A percentile compares a stretch with the other conserved stretches of the same genome.
phyloP scores from a whole-genome alignment of 2,888 invertebrate species.

The Ypsolopha sequella region DNA sequence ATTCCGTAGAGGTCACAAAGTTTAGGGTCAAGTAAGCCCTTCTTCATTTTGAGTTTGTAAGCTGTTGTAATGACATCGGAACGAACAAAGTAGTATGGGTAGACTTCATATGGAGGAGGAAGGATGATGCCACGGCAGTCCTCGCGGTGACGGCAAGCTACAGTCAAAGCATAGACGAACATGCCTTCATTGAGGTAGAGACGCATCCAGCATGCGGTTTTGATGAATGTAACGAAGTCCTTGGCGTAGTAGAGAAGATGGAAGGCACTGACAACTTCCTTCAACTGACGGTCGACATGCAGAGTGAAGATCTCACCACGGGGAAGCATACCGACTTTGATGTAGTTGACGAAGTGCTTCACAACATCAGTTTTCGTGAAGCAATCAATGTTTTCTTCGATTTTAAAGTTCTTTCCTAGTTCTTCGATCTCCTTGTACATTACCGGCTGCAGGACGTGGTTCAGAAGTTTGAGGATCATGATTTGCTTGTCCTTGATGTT shows the following conservation, averaged over 20 bases:
- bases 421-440: conserved; percentile 59
- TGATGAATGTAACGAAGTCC: conserved; percentile 60
- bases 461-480: conserved; percentile 59
- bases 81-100: conserved; percentile 77
- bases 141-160: conserved; percentile 62
- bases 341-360: conserved; percentile 63
- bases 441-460: conserved; percentile 60
- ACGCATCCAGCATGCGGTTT: conserved; percentile 65
- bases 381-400: conserved; percentile 46
- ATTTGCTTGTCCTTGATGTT: conserved; percentile 55
- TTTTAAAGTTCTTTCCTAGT: conserved; percentile 45
- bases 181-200: conserved; percentile 66
- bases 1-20: conserved; percentile 66
- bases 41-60: conserved; percentile 63
- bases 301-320: conserved; percentile 64
- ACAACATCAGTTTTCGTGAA: conserved; percentile 63
- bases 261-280: conserved; percentile 63
- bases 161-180: conserved; percentile 68
- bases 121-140: conserved; percentile 62
- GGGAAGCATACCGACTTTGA: conserved; percentile 69
- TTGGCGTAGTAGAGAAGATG: conserved; percentile 66
- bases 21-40: conserved; percentile 51
- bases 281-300: conserved; percentile 56
- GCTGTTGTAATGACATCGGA: conserved; percentile 73
- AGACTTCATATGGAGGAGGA: conserved; percentile 71